Evolutionary conservation across 2,797 vertebrate genomes (phyloP).

Genomic region (Trachops cirrhosus): DNA sequence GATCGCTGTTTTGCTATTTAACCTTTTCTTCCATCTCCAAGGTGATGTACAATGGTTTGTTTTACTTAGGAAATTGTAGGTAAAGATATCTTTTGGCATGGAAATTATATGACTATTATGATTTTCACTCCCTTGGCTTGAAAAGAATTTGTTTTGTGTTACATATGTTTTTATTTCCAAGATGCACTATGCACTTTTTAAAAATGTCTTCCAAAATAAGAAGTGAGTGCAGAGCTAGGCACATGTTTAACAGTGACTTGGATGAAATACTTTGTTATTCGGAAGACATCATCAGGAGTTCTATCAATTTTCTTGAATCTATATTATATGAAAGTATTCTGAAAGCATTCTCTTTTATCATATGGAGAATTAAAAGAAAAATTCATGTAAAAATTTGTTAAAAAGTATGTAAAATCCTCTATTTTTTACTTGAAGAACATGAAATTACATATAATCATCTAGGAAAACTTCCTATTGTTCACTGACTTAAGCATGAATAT

Average conservation of each 20-base stretch:
- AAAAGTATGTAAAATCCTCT: background rate
- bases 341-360: background rate
- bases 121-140: background rate
- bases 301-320: background rate
- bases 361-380: background rate
- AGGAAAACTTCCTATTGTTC: background rate
- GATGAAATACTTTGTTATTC: background rate
- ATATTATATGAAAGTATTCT: background rate
- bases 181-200: background rate
- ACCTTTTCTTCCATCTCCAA: conserved; percentile 57
- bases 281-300: background rate
- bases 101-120: conserved; percentile 41
- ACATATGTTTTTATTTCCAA: background rate
- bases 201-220: background rate
- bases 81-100: conserved; percentile 72
- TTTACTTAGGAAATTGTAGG: conserved; percentile 63
- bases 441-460: background rate
- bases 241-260: background rate
- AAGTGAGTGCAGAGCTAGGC: background rate
- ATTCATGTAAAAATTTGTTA: too few species aligned
- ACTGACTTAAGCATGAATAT: background rate
- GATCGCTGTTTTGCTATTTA: conserved; percentile 64
- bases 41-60: conserved; percentile 31
- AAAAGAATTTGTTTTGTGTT: background rate
- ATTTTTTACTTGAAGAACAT: background rate